Evolutionary conservation across 2,113 vertebrate species (phyloP), one percentile per base, ranked within the genome.

Genomic region (Mugil cephalus): DNA sequence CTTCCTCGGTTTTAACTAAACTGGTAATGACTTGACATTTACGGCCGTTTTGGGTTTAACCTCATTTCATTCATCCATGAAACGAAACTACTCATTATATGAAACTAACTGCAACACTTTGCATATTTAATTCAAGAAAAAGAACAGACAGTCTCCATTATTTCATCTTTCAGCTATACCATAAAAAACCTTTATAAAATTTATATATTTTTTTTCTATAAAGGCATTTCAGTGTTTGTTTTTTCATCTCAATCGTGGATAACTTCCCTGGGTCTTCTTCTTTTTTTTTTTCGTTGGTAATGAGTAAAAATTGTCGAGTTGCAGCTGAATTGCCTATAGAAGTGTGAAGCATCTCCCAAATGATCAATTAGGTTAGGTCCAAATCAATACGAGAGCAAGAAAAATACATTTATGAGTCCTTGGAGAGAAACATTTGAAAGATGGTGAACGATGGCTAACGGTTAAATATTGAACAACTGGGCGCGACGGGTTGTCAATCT

Each of bases 331-430:
- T 61, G 72, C 51, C 59, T 36, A 40, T 36, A 78, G 73, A 81
- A 65, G 64, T 15, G 60, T 64, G 66, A 79, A 84, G 69, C 47
- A 70, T 54, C 70, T 89, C 86, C 83, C 80, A 63, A 42, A 83
- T 83, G 84, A 88, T 87, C 77, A 79, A 81, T 87, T 86, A 86
- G 19, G 74, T 78, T 50, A 36, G 51, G 65, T 79, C 62, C 78
- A 75, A 77, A 88, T 87, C 84, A 68, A 91, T 88, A 84, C 38
- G 4, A 10, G 11, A 62, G 63, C 64, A 46, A 79, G 77, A 89
- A 69, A 82, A 80, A 75, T 45, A 60, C 53, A 82, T 78, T 62
- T n/a, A 81, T 67, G 50, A 70, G 53, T 69, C 79, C 72, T 85
- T 48, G 30, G 85, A 86, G 80, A 72, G 47, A 51, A 5, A 52